Base-by-base conservation (phyloP, 2,113 vertebrate species). In the Probosciger aterrimus region DNA sequence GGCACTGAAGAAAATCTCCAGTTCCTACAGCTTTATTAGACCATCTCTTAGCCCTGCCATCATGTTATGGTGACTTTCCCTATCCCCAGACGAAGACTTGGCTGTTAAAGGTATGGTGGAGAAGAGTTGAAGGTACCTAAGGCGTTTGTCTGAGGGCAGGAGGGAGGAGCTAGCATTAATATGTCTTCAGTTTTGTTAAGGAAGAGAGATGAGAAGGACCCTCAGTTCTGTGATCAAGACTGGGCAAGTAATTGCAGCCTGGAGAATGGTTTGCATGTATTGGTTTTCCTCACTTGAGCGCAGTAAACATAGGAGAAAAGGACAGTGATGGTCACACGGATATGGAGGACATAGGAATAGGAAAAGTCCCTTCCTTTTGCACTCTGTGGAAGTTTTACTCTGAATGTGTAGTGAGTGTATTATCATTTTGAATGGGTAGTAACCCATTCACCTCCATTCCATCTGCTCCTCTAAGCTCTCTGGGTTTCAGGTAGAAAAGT, bases 401-500 rank as follows among this genome's bases (percentile, higher is more conserved):
- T 4, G 44, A 62, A 70, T 0, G 0, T 69, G n/a, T 39, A 46
- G 47, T 65, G 87, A 86, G 33, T 63, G 43, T 85, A 25, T 91
- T 85, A 49, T 9, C 2, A 62, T 85, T 93, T 92, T 62, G 44
- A 90, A 37, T 28, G 65, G 30, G 11, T 77, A 41, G 41, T 41
- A 41, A 41, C 41, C 41, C 41, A 44, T 89, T 91, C n/a, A 84
- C 37, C 41, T 74, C 43, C 24, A 2, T 47, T 86, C 77, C 80
- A 2, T 77, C 53, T 83, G 44, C 22, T 74, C 11, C 74, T 76
- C 74, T 41, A 57, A 90, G 71, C 70, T 82, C 17, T 60, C 70
- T 85, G 78, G 49, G 44, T 69, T 96, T 82, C 87, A 86, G 77
- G 78, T 87, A 91, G 75, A 84, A 59, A 92, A 92, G 76, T 92